Evolutionary conservation across 1,140 invertebrate species (phyloP).

Genomic region (Aphelenchoides avenae): DNA sequence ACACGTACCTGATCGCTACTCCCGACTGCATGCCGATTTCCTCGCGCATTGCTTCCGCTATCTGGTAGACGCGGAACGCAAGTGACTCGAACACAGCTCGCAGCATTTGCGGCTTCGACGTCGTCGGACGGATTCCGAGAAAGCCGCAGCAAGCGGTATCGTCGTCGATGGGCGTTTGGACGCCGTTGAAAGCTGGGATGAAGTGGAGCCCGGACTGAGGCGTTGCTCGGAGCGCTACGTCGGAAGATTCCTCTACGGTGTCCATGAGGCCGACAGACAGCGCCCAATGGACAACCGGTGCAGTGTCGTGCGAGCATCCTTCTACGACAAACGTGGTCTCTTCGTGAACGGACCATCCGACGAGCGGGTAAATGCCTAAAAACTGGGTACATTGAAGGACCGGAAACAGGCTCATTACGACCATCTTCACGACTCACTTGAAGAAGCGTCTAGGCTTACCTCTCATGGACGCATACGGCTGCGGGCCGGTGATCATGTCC

Average conservation of each 20-base stretch:
- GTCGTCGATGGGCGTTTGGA: slow-evolving; percentile 83
- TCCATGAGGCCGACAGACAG: slow-evolving; percentile 69
- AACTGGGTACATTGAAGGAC: slow-evolving; percentile 18
- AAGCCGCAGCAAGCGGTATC: slow-evolving; percentile 75
- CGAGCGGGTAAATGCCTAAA: slow-evolving; percentile 76
- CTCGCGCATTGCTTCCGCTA: slow-evolving; percentile 67
- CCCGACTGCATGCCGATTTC: slow-evolving; percentile 10
- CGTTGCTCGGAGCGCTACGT: slow-evolving; percentile 70
- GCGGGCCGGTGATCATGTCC: slow-evolving; percentile 72
- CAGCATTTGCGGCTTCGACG: slow-evolving; percentile 73
- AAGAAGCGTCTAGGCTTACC: slow-evolving; percentile 19
- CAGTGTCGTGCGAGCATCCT: slow-evolving; percentile 78
- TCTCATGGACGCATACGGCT: slow-evolving; percentile 69
- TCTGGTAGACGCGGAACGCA: slow-evolving; percentile 74
- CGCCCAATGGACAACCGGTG: slow-evolving; percentile 80
- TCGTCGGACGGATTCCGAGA: slow-evolving; percentile 76
- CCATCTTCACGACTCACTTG: slow-evolving; percentile 6
- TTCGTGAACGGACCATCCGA: slow-evolving; percentile 70
- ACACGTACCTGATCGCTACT: background rate
- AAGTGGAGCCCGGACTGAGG: slow-evolving; percentile 79
- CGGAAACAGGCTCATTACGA: background rate
- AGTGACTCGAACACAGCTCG: slow-evolving; percentile 80
- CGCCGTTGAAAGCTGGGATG: slow-evolving; percentile 81
- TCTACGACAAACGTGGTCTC: slow-evolving; percentile 74
- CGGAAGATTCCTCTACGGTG: slow-evolving; percentile 68